These are phyloP conservation scores for Drosophila kikkawai DNA, from an alignment of 1,140 invertebrate species.

Conservation along the genomic window DNA sequence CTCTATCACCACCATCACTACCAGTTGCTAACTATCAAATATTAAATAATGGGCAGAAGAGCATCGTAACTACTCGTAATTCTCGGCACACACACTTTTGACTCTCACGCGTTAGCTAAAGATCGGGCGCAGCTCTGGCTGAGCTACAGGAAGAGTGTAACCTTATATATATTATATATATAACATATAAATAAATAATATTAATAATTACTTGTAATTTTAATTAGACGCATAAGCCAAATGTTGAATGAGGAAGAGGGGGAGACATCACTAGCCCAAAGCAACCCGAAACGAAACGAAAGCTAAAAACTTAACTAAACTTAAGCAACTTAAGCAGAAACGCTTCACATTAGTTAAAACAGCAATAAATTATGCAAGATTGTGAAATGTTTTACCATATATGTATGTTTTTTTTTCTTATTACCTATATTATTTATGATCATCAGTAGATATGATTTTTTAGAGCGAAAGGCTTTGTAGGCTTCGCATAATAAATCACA, in stretches of 20 bases:
- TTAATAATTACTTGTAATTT: slow-evolving; percentile 71
- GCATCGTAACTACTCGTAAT: slow-evolving; percentile 22
- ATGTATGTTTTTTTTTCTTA: not conserved
- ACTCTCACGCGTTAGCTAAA: slow-evolving; percentile 67
- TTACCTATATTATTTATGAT: slow-evolving; percentile 1
- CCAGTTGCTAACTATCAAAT: slow-evolving; percentile 52
- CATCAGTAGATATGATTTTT: slow-evolving; percentile 17
- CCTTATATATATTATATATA: slow-evolving; percentile 62
- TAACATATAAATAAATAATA: slow-evolving; percentile 64
- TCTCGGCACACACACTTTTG: slow-evolving; percentile 77
- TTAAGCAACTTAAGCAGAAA: slow-evolving; percentile 25
- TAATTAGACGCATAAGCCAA: slow-evolving; percentile 71
- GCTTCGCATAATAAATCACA: slow-evolving; percentile 28
- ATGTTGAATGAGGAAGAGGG: slow-evolving; percentile 31
- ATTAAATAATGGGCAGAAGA: slow-evolving; percentile 22
- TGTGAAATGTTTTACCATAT: slow-evolving; percentile 2
- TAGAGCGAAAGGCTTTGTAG: slow-evolving; percentile 1
- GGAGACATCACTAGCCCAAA: slow-evolving; percentile 40
- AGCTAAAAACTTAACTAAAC: slow-evolving; percentile 15
- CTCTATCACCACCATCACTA: not conserved
- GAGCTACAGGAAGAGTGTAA: slow-evolving; percentile 37
- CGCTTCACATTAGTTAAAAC: slow-evolving; percentile 49
- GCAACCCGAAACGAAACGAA: slow-evolving; percentile 32
- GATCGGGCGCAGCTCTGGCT: slow-evolving; percentile 36
- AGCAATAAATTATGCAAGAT: slow-evolving; percentile 17